phyloP scores from a whole-genome alignment of 1,140 invertebrate species.

The Laupala kohalensis region DNA sequence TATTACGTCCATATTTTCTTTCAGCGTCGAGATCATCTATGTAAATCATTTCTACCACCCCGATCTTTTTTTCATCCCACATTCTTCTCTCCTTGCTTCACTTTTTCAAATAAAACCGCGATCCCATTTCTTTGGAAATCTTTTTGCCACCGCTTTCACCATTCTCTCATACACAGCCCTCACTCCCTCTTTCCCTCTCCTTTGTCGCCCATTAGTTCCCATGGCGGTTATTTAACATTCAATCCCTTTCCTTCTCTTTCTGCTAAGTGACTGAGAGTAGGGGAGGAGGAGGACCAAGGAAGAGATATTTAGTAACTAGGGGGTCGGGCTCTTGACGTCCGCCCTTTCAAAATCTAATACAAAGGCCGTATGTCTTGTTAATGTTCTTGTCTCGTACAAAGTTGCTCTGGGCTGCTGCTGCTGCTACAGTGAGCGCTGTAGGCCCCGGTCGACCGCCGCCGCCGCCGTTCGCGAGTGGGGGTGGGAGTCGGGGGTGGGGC shows the following conservation, averaged over 20 bases:
- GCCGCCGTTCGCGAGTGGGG: no score
- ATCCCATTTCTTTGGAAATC: not conserved
- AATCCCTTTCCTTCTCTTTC: not conserved
- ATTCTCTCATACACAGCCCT: no score
- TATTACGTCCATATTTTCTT: no score
- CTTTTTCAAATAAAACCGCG: not conserved
- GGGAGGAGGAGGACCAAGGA: no score
- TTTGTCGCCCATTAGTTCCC: not conserved
- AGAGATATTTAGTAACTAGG: not conserved
- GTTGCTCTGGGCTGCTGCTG: not conserved
- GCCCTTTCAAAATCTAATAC: not conserved
- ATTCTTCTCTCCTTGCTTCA: not conserved
- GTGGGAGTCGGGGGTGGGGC: no score
- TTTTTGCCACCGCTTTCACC: no score
- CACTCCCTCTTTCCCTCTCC: not conserved
- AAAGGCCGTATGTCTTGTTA: not conserved
- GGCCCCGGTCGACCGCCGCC: no score
- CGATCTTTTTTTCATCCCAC: not conserved
- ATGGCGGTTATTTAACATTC: not conserved
- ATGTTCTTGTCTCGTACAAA: not conserved
- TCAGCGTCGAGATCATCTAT: no score
- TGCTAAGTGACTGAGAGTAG: no score
- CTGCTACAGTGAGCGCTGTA: no score
- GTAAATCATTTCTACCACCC: not conserved
- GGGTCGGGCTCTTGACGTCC: not conserved